Percentiles rank a stretch among this genome's conserved stretches.
phyloP scores from a whole-genome alignment of 2,888 invertebrate species.

The Thereva unica region DNA sequence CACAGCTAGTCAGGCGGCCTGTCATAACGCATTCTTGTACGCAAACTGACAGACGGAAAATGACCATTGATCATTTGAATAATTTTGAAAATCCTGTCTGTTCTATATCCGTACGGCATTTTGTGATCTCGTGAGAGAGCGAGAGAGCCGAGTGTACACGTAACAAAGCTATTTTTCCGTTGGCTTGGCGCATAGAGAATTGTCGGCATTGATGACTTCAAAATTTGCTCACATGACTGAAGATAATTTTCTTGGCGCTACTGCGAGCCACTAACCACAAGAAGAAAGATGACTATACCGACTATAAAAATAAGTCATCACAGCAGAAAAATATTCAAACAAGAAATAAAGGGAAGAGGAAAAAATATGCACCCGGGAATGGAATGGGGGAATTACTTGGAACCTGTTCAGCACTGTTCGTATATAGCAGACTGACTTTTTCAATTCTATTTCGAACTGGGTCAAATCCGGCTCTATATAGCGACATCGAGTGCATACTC shows the following conservation, averaged over 20 bases:
- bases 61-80: too few relatives aligned
- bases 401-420: slow-evolving; percentile 11
- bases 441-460: slow-evolving; percentile 33
- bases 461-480: slow-evolving; percentile 29
- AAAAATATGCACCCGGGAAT: not conserved
- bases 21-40: too few relatives aligned
- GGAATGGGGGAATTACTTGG: slow-evolving; percentile 17
- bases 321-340: not conserved
- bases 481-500: slow-evolving; percentile 26
- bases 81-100: too few relatives aligned
- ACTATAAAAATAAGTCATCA: slow-evolving; percentile 28
- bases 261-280: too few relatives aligned
- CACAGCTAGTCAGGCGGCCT: too few relatives aligned
- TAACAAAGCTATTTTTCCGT: too few relatives aligned
- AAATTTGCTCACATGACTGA: slow-evolving; percentile 23
- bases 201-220: slow-evolving; percentile 34
- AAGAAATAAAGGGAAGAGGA: not conserved
- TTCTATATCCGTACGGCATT: too few relatives aligned
- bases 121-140: too few relatives aligned
- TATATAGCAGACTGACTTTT: slow-evolving; percentile 21
- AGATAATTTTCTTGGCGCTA: slow-evolving; percentile 1
- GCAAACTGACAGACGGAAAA: too few relatives aligned
- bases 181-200: slow-evolving; percentile 13
- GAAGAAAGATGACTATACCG: too few relatives aligned
- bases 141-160: too few relatives aligned